phyloP scores from a whole-genome alignment of 2,797 vertebrate genomes.

The Vultur gryphus region DNA sequence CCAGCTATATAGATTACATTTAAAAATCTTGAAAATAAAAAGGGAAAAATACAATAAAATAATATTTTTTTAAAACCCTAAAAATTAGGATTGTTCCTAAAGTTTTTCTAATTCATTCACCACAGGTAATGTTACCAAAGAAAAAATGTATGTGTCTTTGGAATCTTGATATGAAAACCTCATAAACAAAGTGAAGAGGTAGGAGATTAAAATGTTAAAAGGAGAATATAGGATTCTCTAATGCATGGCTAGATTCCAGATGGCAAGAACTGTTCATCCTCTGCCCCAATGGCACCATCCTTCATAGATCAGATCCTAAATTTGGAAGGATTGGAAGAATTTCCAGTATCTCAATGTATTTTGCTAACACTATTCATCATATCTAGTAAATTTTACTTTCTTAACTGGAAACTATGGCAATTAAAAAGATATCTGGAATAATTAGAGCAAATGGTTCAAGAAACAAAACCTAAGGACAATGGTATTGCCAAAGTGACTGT shows the following conservation, averaged over 20 bases:
- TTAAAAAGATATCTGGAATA: neutral
- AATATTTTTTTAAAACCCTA: neutral
- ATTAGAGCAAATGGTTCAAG: neutral
- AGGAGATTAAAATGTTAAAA: neutral
- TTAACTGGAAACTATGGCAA: neutral
- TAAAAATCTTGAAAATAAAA: neutral
- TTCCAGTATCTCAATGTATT: neutral
- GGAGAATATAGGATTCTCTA: neutral
- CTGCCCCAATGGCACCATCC: neutral
- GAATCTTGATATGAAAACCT: neutral
- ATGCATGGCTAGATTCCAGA: neutral
- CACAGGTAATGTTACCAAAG: neutral
- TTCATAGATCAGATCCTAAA: neutral
- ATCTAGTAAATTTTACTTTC: neutral
- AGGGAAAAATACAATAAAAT: neutral
- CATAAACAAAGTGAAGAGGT: neutral
- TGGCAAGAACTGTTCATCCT: neutral
- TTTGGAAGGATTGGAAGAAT: neutral
- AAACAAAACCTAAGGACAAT: neutral
- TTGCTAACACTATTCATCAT: neutral
- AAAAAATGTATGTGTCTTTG: neutral
- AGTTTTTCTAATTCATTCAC: neutral
- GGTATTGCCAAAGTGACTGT: neutral
- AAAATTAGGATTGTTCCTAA: neutral
- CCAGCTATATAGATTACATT: neutral